phyloP scores from a whole-genome alignment of 2,888 invertebrate genomes.

The Pimpla rufipes region DNA sequence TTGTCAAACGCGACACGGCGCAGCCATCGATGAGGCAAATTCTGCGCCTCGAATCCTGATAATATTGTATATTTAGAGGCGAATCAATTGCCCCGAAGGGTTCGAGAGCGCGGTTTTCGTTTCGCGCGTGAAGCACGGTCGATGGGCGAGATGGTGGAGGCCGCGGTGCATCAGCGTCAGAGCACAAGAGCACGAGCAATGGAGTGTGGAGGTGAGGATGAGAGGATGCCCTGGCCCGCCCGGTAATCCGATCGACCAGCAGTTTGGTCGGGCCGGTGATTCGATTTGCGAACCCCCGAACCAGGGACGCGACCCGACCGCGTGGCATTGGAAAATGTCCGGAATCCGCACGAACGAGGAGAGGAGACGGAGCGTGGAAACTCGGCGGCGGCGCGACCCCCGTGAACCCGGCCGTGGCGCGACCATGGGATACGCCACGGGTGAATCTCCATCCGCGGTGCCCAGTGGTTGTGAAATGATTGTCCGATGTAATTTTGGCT shows the following conservation, averaged over 20 bases:
- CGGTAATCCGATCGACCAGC: constrained; percentile 70
- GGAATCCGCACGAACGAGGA: constrained; percentile 62
- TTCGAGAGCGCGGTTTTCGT: constrained; percentile 34
- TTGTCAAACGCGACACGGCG: background rate
- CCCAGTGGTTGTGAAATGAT: constrained; percentile 28
- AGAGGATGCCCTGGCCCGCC: constrained; percentile 53
- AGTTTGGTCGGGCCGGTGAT: constrained; percentile 71
- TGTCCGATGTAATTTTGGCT: constrained; percentile 25
- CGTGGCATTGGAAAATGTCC: constrained; percentile 68
- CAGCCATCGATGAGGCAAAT: background rate
- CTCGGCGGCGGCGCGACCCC: constrained; percentile 15
- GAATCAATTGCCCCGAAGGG: constrained; percentile 28
- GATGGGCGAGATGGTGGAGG: background rate
- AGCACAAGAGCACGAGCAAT: constrained; percentile 17
- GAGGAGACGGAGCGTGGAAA: constrained; percentile 10
- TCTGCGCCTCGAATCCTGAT: constrained; percentile 2
- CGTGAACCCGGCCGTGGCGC: background rate
- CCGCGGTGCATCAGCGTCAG: constrained; percentile 16
- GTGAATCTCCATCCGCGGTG: constrained; percentile 1
- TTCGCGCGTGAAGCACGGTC: constrained; percentile 33
- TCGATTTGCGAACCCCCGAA: constrained; percentile 70
- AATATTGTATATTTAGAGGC: constrained; percentile 22
- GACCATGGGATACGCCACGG: background rate
- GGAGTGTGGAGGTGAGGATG: constrained; percentile 57
- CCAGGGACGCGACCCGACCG: constrained; percentile 36